phyloP scores from a whole-genome alignment of 2,888 invertebrate genomes.

The Cepaea hortensis region DNA sequence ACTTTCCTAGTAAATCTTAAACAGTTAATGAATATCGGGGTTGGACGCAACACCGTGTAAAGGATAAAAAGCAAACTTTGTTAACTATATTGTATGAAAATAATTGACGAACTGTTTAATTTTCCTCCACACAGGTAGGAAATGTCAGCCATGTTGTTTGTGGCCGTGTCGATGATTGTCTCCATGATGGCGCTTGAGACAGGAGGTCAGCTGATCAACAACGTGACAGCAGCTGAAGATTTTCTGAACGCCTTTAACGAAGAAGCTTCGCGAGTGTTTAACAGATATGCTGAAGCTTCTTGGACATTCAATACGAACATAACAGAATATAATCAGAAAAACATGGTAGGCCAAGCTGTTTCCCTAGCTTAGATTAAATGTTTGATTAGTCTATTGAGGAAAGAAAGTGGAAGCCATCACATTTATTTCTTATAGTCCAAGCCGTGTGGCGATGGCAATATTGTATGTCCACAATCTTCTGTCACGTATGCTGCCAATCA shows the following conservation, averaged over 20 bases:
- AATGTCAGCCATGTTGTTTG: neutral
- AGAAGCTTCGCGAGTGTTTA: neutral
- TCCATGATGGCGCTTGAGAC: neutral
- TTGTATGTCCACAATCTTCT: no score
- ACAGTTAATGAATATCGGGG: no score
- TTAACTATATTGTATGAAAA: no score
- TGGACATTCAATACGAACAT: conserved; percentile 49
- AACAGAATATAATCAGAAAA: conserved; percentile 32
- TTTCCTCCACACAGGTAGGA: neutral
- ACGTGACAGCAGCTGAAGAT: conserved; percentile 18
- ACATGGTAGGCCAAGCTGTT: conserved; percentile 12
- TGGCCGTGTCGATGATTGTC: neutral
- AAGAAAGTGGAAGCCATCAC: no score
- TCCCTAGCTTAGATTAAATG: neutral
- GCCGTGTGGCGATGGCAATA: no score
- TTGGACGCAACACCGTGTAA: no score
- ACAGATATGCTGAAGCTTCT: neutral
- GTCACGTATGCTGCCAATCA: no score
- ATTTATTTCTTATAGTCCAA: no score
- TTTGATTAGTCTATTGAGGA: neutral
- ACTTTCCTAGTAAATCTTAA: no score
- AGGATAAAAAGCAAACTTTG: no score
- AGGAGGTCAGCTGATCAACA: conserved; percentile 6
- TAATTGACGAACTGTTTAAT: no score
- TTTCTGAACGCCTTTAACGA: conserved; percentile 34